Conservation (phyloP, 2,888 invertebrate genomes). For the Enchytraeus crypticus region DNA sequence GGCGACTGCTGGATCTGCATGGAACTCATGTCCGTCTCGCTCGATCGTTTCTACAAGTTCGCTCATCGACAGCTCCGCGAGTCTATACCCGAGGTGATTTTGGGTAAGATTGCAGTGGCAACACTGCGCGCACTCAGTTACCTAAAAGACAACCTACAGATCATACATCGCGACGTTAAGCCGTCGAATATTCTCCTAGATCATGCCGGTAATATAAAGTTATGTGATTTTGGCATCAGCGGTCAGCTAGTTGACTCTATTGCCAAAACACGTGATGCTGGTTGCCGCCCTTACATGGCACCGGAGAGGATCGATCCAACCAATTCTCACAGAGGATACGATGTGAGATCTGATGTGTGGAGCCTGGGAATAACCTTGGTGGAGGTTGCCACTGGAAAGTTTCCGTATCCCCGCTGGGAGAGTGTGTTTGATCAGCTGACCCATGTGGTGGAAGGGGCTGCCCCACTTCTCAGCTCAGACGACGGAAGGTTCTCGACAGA, state of each 20-base stretch:
- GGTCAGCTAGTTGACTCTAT: constrained; percentile 96
- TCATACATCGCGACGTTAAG: constrained; percentile 97
- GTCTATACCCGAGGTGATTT: constrained; percentile 30
- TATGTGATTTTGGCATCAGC: too few species aligned
- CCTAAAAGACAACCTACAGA: constrained; percentile 89
- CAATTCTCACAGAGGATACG: constrained; percentile 47
- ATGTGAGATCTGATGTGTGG: constrained; percentile 53
- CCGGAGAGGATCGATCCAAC: constrained; percentile 51
- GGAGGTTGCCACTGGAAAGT: constrained; percentile 89
- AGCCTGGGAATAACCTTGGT: constrained; percentile 53
- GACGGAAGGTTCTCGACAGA: constrained; percentile 58
- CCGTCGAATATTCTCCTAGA: constrained; percentile 96
- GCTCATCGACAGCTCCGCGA: constrained; percentile 18
- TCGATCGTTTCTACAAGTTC: constrained; percentile 84
- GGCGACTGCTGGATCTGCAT: constrained; percentile 99
- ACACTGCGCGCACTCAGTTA: constrained; percentile 95
- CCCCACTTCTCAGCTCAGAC: constrained; percentile 20
- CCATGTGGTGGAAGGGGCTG: constrained; percentile 79
- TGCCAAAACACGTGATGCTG: constrained; percentile 94
- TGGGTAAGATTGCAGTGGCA: constrained; percentile 43
- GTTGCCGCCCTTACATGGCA: constrained; percentile 98
- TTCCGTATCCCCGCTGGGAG: constrained; percentile 96
- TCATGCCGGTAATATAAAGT: constrained; percentile 86
- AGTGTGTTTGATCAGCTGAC: constrained; percentile 88
- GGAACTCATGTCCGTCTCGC: constrained; percentile 95